These are phyloP conservation scores for Phyto melanocephala DNA, from an alignment of 2,888 invertebrate genomes.

Conservation along the genomic window DNA sequence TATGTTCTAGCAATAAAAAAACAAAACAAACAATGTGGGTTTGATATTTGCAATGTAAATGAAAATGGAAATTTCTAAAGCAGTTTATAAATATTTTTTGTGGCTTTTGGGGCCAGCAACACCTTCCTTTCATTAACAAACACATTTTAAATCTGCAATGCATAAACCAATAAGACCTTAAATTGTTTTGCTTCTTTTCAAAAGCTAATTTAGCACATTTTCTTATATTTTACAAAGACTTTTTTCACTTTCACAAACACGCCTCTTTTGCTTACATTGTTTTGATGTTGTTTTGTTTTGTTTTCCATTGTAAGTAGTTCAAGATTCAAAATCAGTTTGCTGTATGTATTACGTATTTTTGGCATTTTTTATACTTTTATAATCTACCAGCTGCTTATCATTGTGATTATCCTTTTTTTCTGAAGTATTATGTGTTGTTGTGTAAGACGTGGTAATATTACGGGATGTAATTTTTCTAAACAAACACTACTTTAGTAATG, in stretches of 20 bases:
- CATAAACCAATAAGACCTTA: neutral
- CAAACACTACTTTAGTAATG: conserved; percentile 30
- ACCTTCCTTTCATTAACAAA: neutral
- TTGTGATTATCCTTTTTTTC: conserved; percentile 16
- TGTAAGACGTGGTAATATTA: conserved; percentile 12
- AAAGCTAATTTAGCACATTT: neutral
- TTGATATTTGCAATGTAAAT: conserved; percentile 19
- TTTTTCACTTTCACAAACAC: conserved; percentile 10
- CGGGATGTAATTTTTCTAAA: conserved; percentile 16
- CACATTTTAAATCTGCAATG: neutral
- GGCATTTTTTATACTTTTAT: neutral
- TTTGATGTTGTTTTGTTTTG: too few relatives aligned
- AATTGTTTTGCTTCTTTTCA: neutral
- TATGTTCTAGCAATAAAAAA: neutral
- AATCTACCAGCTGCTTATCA: conserved; percentile 40
- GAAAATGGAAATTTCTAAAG: conserved; percentile 33
- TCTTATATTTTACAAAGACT: neutral
- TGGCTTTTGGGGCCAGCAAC: conserved; percentile 13
- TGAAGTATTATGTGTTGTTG: neutral
- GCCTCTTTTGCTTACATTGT: neutral
- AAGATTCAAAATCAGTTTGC: neutral
- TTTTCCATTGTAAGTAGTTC: conserved; percentile 10
- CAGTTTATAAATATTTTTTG: conserved; percentile 34
- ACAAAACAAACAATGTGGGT: conserved; percentile 4
- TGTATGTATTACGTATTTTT: too few relatives aligned